A percentile compares a stretch with the other conserved stretches of the same genome.
These are phyloP conservation scores for Ellobium chinense DNA, from an alignment of 2,888 invertebrate species.

Conservation along the genomic window DNA sequence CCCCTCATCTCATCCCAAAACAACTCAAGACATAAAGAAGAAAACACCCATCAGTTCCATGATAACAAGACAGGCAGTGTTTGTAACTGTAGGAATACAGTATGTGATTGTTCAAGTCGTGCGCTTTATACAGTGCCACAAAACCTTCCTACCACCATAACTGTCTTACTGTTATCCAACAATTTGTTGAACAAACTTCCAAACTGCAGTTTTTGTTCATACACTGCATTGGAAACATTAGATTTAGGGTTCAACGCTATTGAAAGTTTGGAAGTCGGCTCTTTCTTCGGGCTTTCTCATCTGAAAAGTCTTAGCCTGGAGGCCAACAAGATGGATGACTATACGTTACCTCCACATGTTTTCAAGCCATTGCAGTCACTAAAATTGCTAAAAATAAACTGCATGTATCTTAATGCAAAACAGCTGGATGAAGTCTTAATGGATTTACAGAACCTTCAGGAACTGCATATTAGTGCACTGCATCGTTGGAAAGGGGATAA, in stretches of 20 bases:
- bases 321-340: neutral
- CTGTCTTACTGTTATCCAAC: neutral
- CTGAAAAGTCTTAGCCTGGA: neutral
- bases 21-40: too few relatives aligned
- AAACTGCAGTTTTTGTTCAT: too few relatives aligned
- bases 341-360: neutral
- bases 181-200: neutral
- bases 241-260: neutral
- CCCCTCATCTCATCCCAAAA: too few relatives aligned
- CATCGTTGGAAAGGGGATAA: neutral
- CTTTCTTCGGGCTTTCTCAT: neutral
- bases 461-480: too few relatives aligned
- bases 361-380: neutral
- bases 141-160: neutral
- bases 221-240: neutral
- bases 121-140: neutral
- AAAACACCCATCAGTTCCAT: too few relatives aligned
- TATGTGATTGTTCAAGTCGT: neutral
- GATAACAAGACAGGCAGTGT: too few relatives aligned
- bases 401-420: too few relatives aligned
- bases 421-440: neutral
- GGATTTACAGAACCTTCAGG: neutral
- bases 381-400: neutral
- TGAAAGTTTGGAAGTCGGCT: neutral
- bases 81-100: neutral